Evolutionary conservation across 2,113 vertebrate genomes (phyloP).

Genomic region (Pan paniscus): DNA sequence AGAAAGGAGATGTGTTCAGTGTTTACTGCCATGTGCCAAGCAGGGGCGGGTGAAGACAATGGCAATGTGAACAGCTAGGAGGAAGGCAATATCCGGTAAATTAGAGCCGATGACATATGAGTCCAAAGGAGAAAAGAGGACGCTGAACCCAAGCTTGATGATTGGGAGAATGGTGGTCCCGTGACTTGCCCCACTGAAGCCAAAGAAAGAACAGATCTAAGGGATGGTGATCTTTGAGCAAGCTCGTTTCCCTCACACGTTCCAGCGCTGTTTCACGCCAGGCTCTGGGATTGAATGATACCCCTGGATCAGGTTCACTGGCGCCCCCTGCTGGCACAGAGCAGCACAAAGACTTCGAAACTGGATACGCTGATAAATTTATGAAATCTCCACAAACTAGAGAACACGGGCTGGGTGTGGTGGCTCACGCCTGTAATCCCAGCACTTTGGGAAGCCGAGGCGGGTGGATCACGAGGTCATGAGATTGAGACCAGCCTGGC

Average conservation of each 20-base stretch:
- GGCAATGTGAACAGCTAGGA: not conserved
- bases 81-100: not conserved
- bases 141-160: not conserved
- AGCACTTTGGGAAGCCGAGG: no score
- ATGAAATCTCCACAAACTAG: not conserved
- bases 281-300: fast-evolving
- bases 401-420: not conserved
- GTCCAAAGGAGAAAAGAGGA: not conserved
- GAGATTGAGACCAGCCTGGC: no score
- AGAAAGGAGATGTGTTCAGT: not conserved
- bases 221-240: no score
- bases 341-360: not conserved
- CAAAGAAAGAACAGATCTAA: not conserved
- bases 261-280: not conserved
- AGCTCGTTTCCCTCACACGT: fast-evolving
- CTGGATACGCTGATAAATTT: no score
- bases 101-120: not conserved
- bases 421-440: no score
- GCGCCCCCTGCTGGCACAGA: not conserved
- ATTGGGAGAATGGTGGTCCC: not conserved
- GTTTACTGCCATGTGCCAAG: not conserved
- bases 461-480: no score
- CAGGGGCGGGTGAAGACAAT: not conserved
- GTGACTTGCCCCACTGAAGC: not conserved
- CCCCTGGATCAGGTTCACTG: fast-evolving